Evolutionary conservation across 2,888 invertebrate species (phyloP), one percentile per base, ranked within the genome.

Genomic region (Lamellibrachia satsuma): DNA sequence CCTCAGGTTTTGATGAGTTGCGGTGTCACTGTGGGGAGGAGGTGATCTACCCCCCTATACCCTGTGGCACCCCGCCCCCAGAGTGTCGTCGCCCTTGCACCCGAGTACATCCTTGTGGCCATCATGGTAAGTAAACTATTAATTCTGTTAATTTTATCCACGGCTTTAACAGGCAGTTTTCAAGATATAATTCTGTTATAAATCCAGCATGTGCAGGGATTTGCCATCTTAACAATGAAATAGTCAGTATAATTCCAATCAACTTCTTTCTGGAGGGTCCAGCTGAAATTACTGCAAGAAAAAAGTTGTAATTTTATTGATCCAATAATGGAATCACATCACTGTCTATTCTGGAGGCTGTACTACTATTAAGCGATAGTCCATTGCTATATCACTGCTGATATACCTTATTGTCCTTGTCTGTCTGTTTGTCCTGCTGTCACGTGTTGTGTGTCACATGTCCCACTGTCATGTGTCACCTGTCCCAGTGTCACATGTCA

Each of bases 41-140:
- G 94, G 98, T 99, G 57, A 97, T 98, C 92, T 98, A 98, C 96
- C 99, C 99, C 1, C 99, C 99, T 0, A 98, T 99, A 92, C 97
- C 98, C 0, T 99, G 99, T 96, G 99, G 99, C 39, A 98, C 98
- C 0, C 97, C 98, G 93, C 98, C 98, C 4, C 99, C 99, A 0
- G 96, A 97, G 3, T 99, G 99, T 97, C 97, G 97, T 91, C 97
- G 97, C 39, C 98, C 98, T 0, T 99, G 99, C 96, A 97, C 97
- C 0, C 97, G 98, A 91, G 96, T 96, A 57, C 98, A 99, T 94
- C 94, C 97, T 0, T 99, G 99, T 96, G 97, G 97, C 3, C 99
- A 99, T 97, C 97, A 97, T 93, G 96, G 96, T 96, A 93, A 57
- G 90, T 15, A 22, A 11, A 75, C 22, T 11, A 22, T 11, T 91